Percentiles rank a stretch among this genome's conserved stretches.
Conservation (phyloP, 2,113 vertebrate species). For the Deroptyus accipitrinus region DNA sequence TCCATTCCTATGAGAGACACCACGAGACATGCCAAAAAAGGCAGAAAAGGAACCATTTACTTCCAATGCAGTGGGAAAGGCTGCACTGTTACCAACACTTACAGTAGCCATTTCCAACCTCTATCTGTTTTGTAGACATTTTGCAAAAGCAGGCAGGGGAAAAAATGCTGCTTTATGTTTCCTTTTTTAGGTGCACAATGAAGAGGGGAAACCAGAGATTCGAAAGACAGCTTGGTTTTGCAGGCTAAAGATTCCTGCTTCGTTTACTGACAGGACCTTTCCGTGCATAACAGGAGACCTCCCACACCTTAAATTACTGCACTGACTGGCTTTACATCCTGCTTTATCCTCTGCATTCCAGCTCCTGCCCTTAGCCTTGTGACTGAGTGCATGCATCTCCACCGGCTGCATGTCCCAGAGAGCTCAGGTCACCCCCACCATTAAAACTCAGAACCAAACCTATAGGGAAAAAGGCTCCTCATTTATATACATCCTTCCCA, state of each 20-base stretch:
- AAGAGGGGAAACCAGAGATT: conserved; percentile 27
- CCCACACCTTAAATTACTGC: conserved; percentile 59
- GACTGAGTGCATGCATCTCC: neutral
- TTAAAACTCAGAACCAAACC: neutral
- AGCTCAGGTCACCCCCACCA: neutral
- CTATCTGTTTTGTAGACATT: neutral
- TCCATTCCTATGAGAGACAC: neutral
- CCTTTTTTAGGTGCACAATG: neutral
- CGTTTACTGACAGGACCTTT: conserved; percentile 53
- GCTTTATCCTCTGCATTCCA: conserved; percentile 62
- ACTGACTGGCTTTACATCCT: conserved; percentile 48
- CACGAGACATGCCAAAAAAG: neutral
- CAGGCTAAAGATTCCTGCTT: conserved; percentile 3
- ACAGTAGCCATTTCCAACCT: neutral
- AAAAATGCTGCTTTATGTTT: neutral
- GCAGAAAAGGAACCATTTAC: neutral
- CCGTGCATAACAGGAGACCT: conserved; percentile 39
- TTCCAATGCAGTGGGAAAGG: neutral
- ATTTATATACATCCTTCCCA: neutral
- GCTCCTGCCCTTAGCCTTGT: conserved; percentile 44
- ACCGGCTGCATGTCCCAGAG: neutral
- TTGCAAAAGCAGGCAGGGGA: neutral
- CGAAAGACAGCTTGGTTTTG: conserved; percentile 9
- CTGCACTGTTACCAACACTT: neutral
- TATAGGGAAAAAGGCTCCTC: neutral